phyloP scores from a whole-genome alignment of 2,797 vertebrate genomes.

The Acestrorhynchus altus region DNA sequence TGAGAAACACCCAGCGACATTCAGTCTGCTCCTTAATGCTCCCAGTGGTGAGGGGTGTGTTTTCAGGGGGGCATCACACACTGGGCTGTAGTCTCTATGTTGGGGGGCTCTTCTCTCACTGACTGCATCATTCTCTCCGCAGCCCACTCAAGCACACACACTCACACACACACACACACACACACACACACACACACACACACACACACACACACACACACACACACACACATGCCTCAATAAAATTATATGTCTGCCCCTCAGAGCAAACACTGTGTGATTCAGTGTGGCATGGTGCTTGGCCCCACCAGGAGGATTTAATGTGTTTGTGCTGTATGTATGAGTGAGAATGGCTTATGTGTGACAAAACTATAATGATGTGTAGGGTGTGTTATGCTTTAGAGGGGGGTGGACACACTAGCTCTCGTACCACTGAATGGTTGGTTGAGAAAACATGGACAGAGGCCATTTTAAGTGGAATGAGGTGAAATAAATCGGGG shows the following conservation, averaged over 20 bases:
- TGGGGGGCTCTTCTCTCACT: slow-evolving; percentile 50
- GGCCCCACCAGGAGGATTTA: slow-evolving; percentile 37
- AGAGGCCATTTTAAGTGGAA: slow-evolving; percentile 49
- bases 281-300: slow-evolving; percentile 38
- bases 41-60: slow-evolving; percentile 58
- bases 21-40: slow-evolving; percentile 61
- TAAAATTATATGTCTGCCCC: slow-evolving; percentile 66
- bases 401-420: not conserved
- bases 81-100: slow-evolving; percentile 50
- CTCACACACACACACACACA: too few relatives aligned
- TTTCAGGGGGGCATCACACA: slow-evolving; percentile 47
- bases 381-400: slow-evolving; percentile 8
- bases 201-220: too few relatives aligned
- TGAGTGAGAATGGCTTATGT: slow-evolving; percentile 26
- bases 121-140: slow-evolving; percentile 62
- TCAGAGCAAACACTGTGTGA: slow-evolving; percentile 55
- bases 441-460: slow-evolving; percentile 42
- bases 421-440: slow-evolving; percentile 23
- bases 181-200: slow-evolving; percentile 32
- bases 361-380: slow-evolving; percentile 28
- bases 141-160: slow-evolving; percentile 34
- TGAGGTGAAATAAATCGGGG: slow-evolving; percentile 56
- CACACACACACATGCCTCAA: slow-evolving; percentile 41
- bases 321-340: slow-evolving; percentile 29
- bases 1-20: slow-evolving; percentile 59